Base-by-base conservation (phyloP, 2,113 vertebrate genomes). In the Amblyopsis rosae region DNA sequence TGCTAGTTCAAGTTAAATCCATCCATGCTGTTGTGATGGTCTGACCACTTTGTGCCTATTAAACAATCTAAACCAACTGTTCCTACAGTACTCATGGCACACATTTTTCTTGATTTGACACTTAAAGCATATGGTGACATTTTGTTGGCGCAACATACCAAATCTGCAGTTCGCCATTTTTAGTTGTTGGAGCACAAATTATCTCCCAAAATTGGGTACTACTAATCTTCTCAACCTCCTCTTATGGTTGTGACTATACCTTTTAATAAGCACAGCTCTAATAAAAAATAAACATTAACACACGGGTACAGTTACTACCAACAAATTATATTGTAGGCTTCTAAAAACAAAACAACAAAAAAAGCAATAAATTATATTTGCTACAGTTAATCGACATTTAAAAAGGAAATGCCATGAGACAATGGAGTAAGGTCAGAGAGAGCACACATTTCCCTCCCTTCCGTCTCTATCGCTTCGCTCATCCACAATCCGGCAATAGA, bases 371-470 rank as follows among this genome's bases (percentile, higher is more conserved):
- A 32, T 76, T 16, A 65, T 1, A 13, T 16, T 4, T 35, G 50
- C 26, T 57, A 7, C 4, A n/a, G 60, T 67, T 3, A n/a, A 15
- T 54, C n/a, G 7, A 15, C 51, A 54, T 45, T 17, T 12, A 61
- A 32, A 76, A 50, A 67, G 62, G 62, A 76, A 81, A 69, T 54
- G 12, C 51, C 62, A 26, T 33, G 41, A 74, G 35, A 79, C 65
- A 75, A 69, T 62, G 56, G 70, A 67, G 58, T 15, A 59, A 69
- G 69, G 69, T 80, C 69, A 80, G 59, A 63, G 35, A 59, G 53
- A 49, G 59, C 59, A 61, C 33, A 70, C 15, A 35, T 51, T 41
- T 15, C 41, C 7, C 13, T 13, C 48, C 54, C 19, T 65, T 67
- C 59, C 46, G 74, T 19, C 60, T 58, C 32, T 19, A 6, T 5